phyloP scores from a whole-genome alignment of 2,888 invertebrate species.

The Parasteatoda lunata region DNA sequence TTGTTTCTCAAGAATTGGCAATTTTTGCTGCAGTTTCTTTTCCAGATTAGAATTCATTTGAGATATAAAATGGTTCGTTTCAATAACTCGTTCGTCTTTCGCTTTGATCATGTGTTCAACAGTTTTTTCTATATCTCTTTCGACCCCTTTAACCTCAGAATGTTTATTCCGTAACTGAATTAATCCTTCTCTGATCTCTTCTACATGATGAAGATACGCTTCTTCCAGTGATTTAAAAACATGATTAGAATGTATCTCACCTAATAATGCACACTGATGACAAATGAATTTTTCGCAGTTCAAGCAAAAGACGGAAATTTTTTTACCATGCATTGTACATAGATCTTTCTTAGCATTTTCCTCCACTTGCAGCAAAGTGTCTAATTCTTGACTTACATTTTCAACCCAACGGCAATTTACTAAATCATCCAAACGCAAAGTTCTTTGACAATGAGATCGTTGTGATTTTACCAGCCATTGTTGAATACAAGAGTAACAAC shows the following conservation, averaged over 20 bases:
- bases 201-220: constrained; percentile 90
- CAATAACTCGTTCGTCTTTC: constrained; percentile 92
- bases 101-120: constrained; percentile 91
- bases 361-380: constrained; percentile 81
- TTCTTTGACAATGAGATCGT: constrained; percentile 93
- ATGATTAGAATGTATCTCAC: constrained; percentile 92
- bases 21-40: constrained; percentile 89
- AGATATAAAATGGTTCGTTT: constrained; percentile 93
- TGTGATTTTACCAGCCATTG: constrained; percentile 94
- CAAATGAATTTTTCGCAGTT: constrained; percentile 93
- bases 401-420: constrained; percentile 97
- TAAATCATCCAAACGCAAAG: constrained; percentile 90
- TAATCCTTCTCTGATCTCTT: constrained; percentile 89
- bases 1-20: constrained; percentile 88
- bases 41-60: constrained; percentile 93
- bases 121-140: constrained; percentile 93
- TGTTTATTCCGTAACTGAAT: constrained; percentile 85
- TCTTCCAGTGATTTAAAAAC: constrained; percentile 93
- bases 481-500: constrained; percentile 92
- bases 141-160: constrained; percentile 88
- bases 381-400: constrained; percentile 93
- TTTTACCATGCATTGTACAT: constrained; percentile 78
- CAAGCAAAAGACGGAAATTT: constrained; percentile 92
- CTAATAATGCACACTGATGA: constrained; percentile 93
- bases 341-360: constrained; percentile 59